Conservation (phyloP, 2,113 vertebrate species). For the Sisor rabdophorus region DNA sequence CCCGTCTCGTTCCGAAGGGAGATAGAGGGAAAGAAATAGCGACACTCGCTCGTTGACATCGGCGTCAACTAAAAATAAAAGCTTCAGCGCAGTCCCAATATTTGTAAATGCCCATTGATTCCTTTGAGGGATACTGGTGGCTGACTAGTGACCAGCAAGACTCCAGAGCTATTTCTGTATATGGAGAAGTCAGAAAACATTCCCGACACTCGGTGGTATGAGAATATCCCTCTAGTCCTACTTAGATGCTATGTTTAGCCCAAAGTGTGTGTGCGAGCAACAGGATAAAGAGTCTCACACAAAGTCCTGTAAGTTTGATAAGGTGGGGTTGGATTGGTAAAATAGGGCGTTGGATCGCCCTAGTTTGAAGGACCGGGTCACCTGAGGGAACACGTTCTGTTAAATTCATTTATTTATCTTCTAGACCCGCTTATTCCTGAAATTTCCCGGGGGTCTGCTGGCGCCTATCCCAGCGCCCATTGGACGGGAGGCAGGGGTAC, state of each 20-base stretch:
- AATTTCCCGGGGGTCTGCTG: too few species aligned
- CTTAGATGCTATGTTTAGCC: neutral
- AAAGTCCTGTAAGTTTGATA: too few species aligned
- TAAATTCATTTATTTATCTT: too few species aligned
- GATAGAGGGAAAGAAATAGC: neutral
- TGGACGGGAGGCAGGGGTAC: too few species aligned
- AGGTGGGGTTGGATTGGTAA: too few species aligned
- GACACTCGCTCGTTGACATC: neutral
- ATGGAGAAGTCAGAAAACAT: slow-evolving; percentile 40
- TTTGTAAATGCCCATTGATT: neutral
- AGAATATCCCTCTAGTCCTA: slow-evolving; percentile 1
- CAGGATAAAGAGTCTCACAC: too few species aligned
- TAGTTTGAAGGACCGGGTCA: too few species aligned
- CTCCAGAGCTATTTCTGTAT: slow-evolving; percentile 63
- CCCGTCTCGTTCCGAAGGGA: neutral
- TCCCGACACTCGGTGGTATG: neutral
- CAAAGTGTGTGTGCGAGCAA: too few species aligned
- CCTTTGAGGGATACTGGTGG: neutral
- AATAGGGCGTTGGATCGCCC: too few species aligned
- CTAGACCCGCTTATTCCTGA: too few species aligned
- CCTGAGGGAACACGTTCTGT: too few species aligned
- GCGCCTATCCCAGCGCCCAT: too few species aligned
- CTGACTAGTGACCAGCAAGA: slow-evolving; percentile 27
- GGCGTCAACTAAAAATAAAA: neutral
- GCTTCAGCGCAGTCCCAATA: neutral